Conservation (phyloP, 2,888 invertebrate genomes). For the Epinotia brunnichana region DNA sequence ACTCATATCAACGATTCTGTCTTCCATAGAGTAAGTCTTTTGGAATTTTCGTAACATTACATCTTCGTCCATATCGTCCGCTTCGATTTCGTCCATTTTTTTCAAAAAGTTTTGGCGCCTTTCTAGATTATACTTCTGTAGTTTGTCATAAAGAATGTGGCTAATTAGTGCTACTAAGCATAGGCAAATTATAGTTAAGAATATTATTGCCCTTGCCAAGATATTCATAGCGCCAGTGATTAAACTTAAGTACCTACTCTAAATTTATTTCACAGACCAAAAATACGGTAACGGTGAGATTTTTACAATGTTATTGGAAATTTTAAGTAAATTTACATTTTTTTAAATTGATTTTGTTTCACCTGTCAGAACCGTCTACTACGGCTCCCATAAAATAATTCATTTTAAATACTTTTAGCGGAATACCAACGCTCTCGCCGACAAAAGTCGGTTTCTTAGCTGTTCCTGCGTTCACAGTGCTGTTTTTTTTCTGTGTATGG, state of each 20-base stretch:
- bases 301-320: not conserved
- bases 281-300: not conserved
- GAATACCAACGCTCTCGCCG: too few relatives aligned
- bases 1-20: conserved; percentile 46
- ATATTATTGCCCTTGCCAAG: conserved; percentile 9
- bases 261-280: not conserved
- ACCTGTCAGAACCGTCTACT: too few relatives aligned
- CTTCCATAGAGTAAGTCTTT: not conserved
- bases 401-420: too few relatives aligned
- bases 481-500: too few relatives aligned
- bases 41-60: conserved; percentile 10
- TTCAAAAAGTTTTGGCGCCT: not conserved
- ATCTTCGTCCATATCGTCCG: conserved; percentile 19
- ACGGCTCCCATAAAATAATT: too few relatives aligned
- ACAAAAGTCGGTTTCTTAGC: too few relatives aligned
- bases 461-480: too few relatives aligned
- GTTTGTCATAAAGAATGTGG: not conserved
- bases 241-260: too few relatives aligned
- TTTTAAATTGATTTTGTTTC: too few relatives aligned
- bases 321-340: not conserved
- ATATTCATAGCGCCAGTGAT: too few relatives aligned
- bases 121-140: not conserved
- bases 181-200: not conserved
- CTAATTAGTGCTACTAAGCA: conserved; percentile 15
- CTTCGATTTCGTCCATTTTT: not conserved